Conservation (phyloP, 2,888 invertebrate species). For the Caenorhabditis becei region DNA sequence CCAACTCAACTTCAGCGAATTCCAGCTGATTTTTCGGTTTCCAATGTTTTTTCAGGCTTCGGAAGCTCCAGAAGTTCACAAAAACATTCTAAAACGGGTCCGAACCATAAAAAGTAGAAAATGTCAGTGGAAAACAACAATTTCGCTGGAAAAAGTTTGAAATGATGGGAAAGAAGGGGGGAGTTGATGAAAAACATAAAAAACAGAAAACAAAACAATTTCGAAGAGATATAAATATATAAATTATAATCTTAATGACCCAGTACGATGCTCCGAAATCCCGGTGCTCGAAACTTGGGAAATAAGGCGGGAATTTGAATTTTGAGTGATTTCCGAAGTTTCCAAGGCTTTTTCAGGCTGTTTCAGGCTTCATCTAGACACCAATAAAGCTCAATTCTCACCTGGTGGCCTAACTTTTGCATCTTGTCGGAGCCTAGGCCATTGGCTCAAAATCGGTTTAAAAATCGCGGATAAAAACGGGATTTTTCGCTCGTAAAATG, state of each 20-base stretch:
- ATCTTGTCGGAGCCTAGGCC: not conserved
- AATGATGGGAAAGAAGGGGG: not conserved
- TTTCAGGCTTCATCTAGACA: no score
- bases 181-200: not conserved
- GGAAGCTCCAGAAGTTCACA: no score
- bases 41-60: not conserved
- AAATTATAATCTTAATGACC: not conserved
- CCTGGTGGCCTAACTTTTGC: slow-evolving; percentile 5
- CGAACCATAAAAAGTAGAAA: not conserved
- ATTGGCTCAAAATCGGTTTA: not conserved
- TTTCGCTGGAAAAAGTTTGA: not conserved
- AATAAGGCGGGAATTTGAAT: slow-evolving; percentile 1
- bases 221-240: not conserved
- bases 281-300: not conserved
- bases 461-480: not conserved
- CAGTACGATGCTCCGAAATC: not conserved
- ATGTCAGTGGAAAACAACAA: not conserved
- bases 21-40: not conserved
- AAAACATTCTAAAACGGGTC: no score
- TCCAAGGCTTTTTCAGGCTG: no score
- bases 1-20: not conserved
- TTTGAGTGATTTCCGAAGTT: not conserved
- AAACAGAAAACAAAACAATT: not conserved
- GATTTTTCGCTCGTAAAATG: not conserved
- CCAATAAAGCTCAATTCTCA: not conserved